Evolutionary conservation across 2,888 invertebrate genomes (phyloP).

Genomic region (Pollenia angustigena): DNA sequence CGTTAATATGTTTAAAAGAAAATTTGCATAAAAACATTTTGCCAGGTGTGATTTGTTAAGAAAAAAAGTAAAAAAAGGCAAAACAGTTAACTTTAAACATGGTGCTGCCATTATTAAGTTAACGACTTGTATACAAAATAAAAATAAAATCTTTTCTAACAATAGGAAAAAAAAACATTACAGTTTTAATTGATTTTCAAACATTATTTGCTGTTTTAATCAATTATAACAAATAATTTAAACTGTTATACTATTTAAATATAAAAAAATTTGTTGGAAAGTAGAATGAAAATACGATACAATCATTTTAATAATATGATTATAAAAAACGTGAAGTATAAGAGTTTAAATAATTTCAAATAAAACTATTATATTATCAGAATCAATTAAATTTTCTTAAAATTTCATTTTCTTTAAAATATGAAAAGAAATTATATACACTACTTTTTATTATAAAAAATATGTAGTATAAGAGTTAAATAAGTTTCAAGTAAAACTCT

Average conservation of each 20-base stretch:
- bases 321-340: no score
- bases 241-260: slow-evolving; percentile 23
- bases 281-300: no score
- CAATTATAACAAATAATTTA: not conserved
- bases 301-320: no score
- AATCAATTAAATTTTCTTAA: no score
- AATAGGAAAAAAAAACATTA: not conserved
- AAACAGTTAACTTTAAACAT: not conserved
- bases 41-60: slow-evolving; percentile 5
- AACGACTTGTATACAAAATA: not conserved
- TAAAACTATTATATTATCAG: no score
- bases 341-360: no score
- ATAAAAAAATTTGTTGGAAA: not conserved
- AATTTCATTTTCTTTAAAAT: no score
- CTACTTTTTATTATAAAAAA: no score
- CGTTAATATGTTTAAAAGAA: not conserved
- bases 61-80: not conserved
- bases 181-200: not conserved
- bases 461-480: no score
- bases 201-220: no score
- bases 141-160: not conserved
- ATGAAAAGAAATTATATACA: no score
- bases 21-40: slow-evolving; percentile 28
- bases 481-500: no score
- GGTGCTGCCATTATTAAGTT: not conserved